Base-by-base conservation (phyloP, 2,797 vertebrate genomes). In the Meriones psammophilus region DNA sequence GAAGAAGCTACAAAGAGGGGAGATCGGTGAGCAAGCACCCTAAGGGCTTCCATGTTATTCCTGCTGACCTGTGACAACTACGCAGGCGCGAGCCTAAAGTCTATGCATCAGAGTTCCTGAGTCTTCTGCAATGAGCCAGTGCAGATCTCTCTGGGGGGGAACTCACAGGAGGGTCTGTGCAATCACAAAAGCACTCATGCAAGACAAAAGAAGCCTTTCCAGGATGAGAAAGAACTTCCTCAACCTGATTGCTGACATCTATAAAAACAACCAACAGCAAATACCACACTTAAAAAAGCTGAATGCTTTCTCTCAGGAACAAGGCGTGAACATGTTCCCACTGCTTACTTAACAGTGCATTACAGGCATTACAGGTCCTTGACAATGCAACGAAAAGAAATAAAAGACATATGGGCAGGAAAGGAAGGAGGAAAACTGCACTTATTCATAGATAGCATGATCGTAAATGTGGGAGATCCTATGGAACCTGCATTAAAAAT, bases 131-230 rank as follows among this genome's bases (percentile, higher is more conserved):
- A 66, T 33, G 22, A 86, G 36, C 26, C 85, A 66, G 2, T 83
- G 54, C 42, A 58, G 14, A 24, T 80, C 30, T 79, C 26, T 30
- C 22, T 56, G 50, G n/a, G 71, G 71, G 42, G 33, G 50, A 33
- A 91, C 71, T 28, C 68, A 86, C 2, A 81, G 26, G 86, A 83
- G 39, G 68, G 64, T 93, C 74, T 80, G 62, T 83, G 42, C 30
- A 79, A 62, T 22, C 66, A 76, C 69, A 81, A 95, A 93, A 62
- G 30, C 13, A 36, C 30, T 56, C 9, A 69, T 76, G 91, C 73
- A 36, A 84, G 68, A 93, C 56, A 76, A 87, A 69, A 68, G 50
- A 94, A 91, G 76, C 33, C 36, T 95, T 85, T 86, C 18, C 92
- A 84, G n/a, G 62, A 83, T 81, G n/a, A 94, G 73, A 83, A 93